phyloP scores from a whole-genome alignment of 2,113 vertebrate species.

The Struthidea cinerea region DNA sequence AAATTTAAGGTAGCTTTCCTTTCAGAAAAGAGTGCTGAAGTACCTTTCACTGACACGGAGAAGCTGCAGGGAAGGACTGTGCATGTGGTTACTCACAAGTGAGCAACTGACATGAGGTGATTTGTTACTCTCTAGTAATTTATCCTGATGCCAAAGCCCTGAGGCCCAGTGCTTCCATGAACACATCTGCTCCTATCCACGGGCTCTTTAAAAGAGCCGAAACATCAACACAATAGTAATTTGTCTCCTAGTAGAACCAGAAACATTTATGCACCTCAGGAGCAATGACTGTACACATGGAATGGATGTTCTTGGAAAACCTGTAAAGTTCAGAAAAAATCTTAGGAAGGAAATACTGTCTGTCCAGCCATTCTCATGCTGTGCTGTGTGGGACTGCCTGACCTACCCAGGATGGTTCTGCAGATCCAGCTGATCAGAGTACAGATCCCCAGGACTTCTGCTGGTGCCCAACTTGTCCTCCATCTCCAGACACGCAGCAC shows the following conservation, averaged over 20 bases:
- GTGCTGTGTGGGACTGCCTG: background rate
- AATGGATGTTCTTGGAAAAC: conserved; percentile 5
- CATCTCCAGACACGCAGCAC: background rate
- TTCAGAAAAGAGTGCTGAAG: background rate
- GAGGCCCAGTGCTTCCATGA: background rate
- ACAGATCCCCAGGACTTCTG: background rate
- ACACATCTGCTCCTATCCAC: background rate
- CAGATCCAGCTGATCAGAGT: background rate
- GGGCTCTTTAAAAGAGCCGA: background rate
- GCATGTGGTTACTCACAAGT: background rate
- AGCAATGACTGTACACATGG: background rate
- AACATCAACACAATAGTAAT: background rate
- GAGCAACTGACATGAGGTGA: background rate
- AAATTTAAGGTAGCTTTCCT: background rate
- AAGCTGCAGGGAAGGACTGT: background rate
- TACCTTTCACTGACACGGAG: background rate
- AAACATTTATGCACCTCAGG: conserved; percentile 8
- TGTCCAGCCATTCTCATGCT: background rate
- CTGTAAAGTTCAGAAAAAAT: background rate
- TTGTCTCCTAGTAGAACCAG: background rate
- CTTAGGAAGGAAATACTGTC: background rate
- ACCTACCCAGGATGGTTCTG: background rate
- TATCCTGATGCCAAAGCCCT: background rate
- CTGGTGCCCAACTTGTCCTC: background rate
- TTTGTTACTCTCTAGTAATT: background rate